Evolutionary conservation across 2,113 vertebrate species (phyloP), one percentile per base, ranked within the genome.

Genomic region (Cisticola juncidis): DNA sequence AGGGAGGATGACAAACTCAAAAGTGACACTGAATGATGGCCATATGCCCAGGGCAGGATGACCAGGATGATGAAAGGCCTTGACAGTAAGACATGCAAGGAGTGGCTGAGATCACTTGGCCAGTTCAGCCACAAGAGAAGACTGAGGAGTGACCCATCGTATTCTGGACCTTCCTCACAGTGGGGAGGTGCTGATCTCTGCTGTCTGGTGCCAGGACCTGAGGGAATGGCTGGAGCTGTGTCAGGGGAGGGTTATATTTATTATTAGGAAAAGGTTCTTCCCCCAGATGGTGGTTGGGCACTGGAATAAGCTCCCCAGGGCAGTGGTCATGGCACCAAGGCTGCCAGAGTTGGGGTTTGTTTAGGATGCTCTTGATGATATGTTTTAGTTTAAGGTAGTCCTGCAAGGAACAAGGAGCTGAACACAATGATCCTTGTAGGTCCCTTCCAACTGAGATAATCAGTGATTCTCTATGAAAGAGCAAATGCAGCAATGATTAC

Each of bases 51-150:
- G 33, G 16, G 26, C 35, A 83, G 29, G 12, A 25, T 4, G 4
- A 36, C 33, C 24, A 60, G 56, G 62, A n/a, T 76, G 40, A 9
- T 71, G 33, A 80, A 71, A n/a, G 56, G 28, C 19, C 72, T 87
- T 0, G 0, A 70, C 47, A 10, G 19, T 51, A 31, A 42, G 51
- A n/a, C 23, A 16, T 0, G 0, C 22, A 60, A 57, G 13, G 12
- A 33, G 48, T 5, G 3, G 21, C 66, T 82, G 77, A 74, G 19
- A 54, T 83, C 21, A 28, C 19, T 47, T 35, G 61, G 15, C 33
- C 66, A 36, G 25, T 66, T 77, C 57, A 77, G 51, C 33, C 28
- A 44, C 69, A 90, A 61, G 73, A 54, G 62, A 61, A 61, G 29
- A 58, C 31, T 47, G 36, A 72, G 20, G 9, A 5, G 53, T 35